These are phyloP conservation scores for Calcarius lapponicus DNA, from an alignment of 2,797 vertebrate species.

Conservation along the genomic window DNA sequence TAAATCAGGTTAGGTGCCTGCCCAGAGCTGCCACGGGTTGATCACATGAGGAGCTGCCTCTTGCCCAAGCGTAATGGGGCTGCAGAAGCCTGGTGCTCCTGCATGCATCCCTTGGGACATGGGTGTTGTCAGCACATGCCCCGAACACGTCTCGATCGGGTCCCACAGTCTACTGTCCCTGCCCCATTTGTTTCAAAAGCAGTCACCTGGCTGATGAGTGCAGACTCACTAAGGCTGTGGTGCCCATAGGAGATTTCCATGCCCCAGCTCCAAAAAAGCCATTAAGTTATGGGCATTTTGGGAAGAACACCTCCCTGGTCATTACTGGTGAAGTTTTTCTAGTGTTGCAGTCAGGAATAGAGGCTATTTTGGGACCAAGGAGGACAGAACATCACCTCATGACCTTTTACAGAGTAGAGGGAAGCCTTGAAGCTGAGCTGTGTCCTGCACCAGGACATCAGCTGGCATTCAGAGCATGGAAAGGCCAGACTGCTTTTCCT, in stretches of 20 bases:
- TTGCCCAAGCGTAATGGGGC: neutral
- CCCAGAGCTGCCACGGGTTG: neutral
- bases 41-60: neutral
- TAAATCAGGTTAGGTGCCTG: neutral
- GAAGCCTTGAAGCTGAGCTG: neutral
- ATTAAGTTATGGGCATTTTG: neutral
- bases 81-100: neutral
- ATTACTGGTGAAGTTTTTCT: neutral
- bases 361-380: neutral
- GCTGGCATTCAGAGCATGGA: neutral
- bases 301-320: neutral
- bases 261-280: neutral
- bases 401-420: neutral
- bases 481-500: neutral
- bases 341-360: neutral
- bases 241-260: neutral
- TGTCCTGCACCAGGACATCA: neutral
- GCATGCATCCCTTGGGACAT: neutral
- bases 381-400: neutral
- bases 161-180: neutral
- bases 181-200: neutral
- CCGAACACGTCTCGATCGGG: neutral
- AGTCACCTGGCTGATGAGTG: neutral
- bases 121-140: neutral
- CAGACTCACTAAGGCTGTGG: neutral